A percentile compares a stretch with the other conserved stretches of the same genome.
phyloP scores from a whole-genome alignment of 2,797 vertebrate species.

The Enteromius treurensis region DNA sequence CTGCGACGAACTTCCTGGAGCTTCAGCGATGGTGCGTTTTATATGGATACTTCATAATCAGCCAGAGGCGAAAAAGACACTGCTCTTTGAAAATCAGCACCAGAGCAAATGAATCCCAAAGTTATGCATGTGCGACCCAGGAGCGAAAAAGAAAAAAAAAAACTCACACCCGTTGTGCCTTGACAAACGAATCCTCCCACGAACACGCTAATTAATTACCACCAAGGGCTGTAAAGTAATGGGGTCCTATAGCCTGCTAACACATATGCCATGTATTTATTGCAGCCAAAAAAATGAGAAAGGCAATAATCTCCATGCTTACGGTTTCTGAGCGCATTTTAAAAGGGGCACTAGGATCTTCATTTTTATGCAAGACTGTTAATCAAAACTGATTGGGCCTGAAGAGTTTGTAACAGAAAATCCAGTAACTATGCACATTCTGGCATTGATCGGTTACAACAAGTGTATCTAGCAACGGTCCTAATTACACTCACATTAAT shows the following conservation, averaged over 20 bases:
- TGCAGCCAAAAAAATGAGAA: conserved; percentile 56
- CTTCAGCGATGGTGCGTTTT: background rate
- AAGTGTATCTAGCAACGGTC: conserved; percentile 1
- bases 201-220: conserved; percentile 68
- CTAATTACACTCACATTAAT: conserved; percentile 6
- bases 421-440: background rate
- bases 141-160: background rate
- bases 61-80: conserved; percentile 13
- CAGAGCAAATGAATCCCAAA: conserved; percentile 5
- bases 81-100: conserved; percentile 33
- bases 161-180: conserved; percentile 37
- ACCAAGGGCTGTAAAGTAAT: conserved; percentile 64
- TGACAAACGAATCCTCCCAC: conserved; percentile 57
- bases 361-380: conserved; percentile 1
- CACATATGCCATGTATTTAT: conserved; percentile 70
- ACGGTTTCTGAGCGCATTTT: conserved; percentile 47
- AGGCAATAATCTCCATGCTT: conserved; percentile 41
- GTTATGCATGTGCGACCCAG: conserved; percentile 17
- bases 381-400: conserved; percentile 27
- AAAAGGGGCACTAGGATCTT: conserved; percentile 14
- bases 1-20: conserved; percentile 5
- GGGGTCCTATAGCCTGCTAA: conserved; percentile 54
- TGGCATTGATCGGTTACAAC: background rate
- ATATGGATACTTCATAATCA: conserved; percentile 36
- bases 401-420: background rate